Evolutionary conservation across 1,140 invertebrate species (phyloP).

Genomic region (Zaprionus ghesquierei): DNA sequence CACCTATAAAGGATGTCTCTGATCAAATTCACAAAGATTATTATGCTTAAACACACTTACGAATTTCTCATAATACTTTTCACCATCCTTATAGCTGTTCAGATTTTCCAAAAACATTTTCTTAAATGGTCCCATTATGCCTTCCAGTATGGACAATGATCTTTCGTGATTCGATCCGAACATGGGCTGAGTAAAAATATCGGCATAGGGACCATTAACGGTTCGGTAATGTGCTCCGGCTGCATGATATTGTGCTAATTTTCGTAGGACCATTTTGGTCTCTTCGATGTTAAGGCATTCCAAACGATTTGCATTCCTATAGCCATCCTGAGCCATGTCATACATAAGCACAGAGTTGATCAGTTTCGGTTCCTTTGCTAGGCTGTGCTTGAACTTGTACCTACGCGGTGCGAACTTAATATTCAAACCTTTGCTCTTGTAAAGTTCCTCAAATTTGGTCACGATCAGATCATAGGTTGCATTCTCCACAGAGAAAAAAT

Average conservation of each 20-base stretch:
- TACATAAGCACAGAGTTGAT: constrained; percentile 81
- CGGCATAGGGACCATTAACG: constrained; percentile 53
- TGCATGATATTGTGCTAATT: constrained; percentile 85
- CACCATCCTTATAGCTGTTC: constrained; percentile 44
- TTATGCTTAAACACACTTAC: constrained; percentile 25
- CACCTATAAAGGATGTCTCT: not conserved
- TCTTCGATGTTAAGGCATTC: constrained; percentile 84
- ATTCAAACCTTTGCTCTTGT: constrained; percentile 44
- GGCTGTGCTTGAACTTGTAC: constrained; percentile 40
- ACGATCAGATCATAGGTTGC: constrained; percentile 54
- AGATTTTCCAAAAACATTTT: constrained; percentile 60
- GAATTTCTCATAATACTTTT: constrained; percentile 54
- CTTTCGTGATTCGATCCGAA: constrained; percentile 23
- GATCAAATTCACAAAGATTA: not conserved
- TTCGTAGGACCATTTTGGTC: constrained; percentile 83
- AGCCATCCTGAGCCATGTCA: constrained; percentile 83
- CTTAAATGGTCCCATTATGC: constrained; percentile 38
- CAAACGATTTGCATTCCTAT: constrained; percentile 84
- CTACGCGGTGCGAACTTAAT: constrained; percentile 54
- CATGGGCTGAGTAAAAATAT: constrained; percentile 51
- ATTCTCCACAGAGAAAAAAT: constrained; percentile 68
- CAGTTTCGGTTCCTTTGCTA: constrained; percentile 47
- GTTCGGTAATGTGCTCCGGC: constrained; percentile 51
- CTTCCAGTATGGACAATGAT: constrained; percentile 22
- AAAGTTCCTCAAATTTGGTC: constrained; percentile 58